phyloP scores from a whole-genome alignment of 2,113 vertebrate species.

The Verasper variegatus region DNA sequence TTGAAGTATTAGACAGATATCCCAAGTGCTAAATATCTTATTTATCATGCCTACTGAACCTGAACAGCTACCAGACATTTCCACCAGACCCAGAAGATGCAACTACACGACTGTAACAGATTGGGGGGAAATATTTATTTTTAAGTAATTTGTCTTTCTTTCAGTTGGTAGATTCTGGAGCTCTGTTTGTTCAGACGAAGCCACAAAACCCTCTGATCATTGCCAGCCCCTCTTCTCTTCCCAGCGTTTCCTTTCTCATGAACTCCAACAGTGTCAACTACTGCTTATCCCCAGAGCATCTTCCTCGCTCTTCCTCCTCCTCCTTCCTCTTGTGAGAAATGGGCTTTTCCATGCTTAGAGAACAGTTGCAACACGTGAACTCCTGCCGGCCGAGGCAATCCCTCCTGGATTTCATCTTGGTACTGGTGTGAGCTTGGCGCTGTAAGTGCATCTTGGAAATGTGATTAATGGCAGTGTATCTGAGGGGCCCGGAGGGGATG shows the following conservation, averaged over 20 bases:
- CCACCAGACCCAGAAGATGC: background rate
- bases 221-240: slow-evolving; percentile 22
- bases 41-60: background rate
- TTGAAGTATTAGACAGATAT: background rate
- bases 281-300: slow-evolving; percentile 49
- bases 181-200: slow-evolving; percentile 3
- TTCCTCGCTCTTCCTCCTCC: slow-evolving; percentile 37
- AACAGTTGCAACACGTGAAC: slow-evolving; percentile 61
- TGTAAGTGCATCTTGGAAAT: slow-evolving; percentile 36
- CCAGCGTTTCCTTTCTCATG: slow-evolving; percentile 72
- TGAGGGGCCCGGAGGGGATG: background rate
- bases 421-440: slow-evolving; percentile 3
- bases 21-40: background rate
- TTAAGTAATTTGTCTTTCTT: background rate
- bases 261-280: slow-evolving; percentile 60
- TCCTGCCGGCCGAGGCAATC: slow-evolving; percentile 40
- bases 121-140: background rate
- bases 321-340: slow-evolving; percentile 56
- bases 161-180: slow-evolving; percentile 2
- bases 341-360: slow-evolving; percentile 23
- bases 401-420: slow-evolving; percentile 45
- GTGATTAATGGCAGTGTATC: slow-evolving; percentile 6
- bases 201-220: slow-evolving; percentile 17
- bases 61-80: background rate
- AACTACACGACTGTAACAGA: background rate